phyloP scores from a whole-genome alignment of 2,113 vertebrate species.

The Cebus imitator region DNA sequence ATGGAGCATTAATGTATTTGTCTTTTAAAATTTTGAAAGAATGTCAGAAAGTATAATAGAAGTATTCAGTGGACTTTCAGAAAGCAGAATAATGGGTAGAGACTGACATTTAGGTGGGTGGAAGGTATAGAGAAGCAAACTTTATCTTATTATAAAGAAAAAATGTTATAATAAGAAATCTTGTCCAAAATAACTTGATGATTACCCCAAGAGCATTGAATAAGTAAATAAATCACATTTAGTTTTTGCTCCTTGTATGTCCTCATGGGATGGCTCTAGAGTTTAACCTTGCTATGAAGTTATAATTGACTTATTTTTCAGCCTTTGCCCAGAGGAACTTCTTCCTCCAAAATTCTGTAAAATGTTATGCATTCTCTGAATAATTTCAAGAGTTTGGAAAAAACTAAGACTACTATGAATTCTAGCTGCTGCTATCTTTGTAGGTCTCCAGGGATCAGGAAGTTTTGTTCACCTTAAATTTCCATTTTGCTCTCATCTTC shows the following conservation, averaged over 20 bases:
- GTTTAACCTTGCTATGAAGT: constrained; percentile 31
- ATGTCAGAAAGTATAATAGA: background rate
- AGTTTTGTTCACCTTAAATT: constrained; percentile 12
- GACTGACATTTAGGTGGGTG: background rate
- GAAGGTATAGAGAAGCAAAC: background rate
- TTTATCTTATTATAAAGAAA: background rate
- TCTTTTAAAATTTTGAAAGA: background rate
- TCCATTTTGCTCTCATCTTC: background rate
- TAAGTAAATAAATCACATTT: background rate
- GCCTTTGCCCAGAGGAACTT: constrained; percentile 21
- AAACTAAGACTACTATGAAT: background rate
- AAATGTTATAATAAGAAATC: constrained; percentile 9
- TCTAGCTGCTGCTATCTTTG: background rate
- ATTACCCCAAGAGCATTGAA: background rate
- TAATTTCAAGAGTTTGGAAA: background rate
- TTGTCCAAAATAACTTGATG: constrained; percentile 33
- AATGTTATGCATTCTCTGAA: constrained; percentile 30
- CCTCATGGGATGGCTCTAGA: constrained; percentile 45
- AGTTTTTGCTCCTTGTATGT: background rate
- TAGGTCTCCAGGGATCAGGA: background rate
- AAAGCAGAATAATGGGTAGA: background rate
- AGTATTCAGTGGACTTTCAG: background rate
- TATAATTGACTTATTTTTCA: constrained; percentile 53
- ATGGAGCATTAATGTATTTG: background rate
- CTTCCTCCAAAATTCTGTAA: constrained; percentile 31